Evolutionary conservation across 2,797 vertebrate species (phyloP).

Genomic region (Fringilla coelebs): DNA sequence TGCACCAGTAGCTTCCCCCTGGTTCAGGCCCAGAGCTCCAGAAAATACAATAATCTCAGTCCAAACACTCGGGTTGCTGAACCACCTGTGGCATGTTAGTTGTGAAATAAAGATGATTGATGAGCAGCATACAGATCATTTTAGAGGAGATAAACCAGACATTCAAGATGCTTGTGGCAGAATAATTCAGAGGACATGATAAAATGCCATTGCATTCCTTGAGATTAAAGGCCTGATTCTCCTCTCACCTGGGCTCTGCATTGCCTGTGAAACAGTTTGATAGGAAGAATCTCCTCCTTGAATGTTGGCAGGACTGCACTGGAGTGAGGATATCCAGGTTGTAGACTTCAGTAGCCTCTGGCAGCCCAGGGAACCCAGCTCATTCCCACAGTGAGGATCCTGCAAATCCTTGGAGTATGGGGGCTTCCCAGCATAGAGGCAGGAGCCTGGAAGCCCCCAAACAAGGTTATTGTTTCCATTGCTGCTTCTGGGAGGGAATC

Average conservation of each 20-base stretch:
- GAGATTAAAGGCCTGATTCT: not conserved
- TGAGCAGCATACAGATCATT: not conserved
- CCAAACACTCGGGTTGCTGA: not conserved
- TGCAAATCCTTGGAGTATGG: not conserved
- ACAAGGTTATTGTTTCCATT: not conserved
- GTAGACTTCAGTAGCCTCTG: not conserved
- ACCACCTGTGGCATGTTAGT: not conserved
- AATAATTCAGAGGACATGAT: not conserved
- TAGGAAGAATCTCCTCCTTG: not conserved
- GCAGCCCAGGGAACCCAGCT: not conserved
- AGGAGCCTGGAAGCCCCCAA: not conserved
- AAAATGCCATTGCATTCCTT: not conserved
- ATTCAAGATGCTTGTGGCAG: not conserved
- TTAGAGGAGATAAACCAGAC: slow-evolving; percentile 20
- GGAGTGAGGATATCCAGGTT: not conserved
- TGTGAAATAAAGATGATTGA: slow-evolving; percentile 19
- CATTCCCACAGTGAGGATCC: not conserved
- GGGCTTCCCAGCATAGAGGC: not conserved
- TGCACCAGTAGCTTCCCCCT: not conserved
- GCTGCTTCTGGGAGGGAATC: not conserved
- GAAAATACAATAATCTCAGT: not conserved
- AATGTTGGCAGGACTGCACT: not conserved
- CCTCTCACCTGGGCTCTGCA: not conserved
- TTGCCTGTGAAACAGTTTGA: not conserved
- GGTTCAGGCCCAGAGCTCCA: not conserved